Percentiles rank a stretch among this genome's conserved stretches.
These are phyloP conservation scores for Drosophila nannoptera DNA, from an alignment of 1,140 invertebrate genomes.

Conservation along the genomic window DNA sequence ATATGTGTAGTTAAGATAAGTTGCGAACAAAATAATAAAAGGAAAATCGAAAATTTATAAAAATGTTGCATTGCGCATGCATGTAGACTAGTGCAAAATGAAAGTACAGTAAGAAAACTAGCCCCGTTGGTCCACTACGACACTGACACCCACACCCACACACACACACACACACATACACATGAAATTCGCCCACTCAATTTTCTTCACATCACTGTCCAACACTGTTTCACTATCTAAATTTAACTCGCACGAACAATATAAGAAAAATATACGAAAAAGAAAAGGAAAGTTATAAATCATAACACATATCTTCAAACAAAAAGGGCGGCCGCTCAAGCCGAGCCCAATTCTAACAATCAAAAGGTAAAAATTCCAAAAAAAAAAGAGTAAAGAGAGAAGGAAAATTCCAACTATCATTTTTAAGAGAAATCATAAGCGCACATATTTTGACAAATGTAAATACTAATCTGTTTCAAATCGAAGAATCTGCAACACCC, in stretches of 20 bases:
- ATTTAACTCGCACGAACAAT: constrained; percentile 56
- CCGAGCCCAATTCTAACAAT: constrained; percentile 59
- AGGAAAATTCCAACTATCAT: constrained; percentile 44
- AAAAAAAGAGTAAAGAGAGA: constrained; percentile 31
- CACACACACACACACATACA: constrained; percentile 27
- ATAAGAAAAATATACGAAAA: constrained; percentile 46
- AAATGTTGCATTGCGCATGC: constrained; percentile 40
- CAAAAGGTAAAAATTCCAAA: constrained; percentile 49
- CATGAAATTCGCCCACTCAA: constrained; percentile 38
- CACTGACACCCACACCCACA: constrained; percentile 46
- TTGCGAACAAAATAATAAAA: constrained; percentile 22
- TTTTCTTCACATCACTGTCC: constrained; percentile 39
- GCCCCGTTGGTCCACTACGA: constrained; percentile 43
- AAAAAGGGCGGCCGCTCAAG: constrained; percentile 22
- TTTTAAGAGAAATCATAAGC: constrained; percentile 37
- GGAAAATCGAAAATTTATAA: no score
- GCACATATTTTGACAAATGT: constrained; percentile 46
- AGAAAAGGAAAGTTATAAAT: constrained; percentile 57
- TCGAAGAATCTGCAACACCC: constrained; percentile 39
- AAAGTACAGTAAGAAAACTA: constrained; percentile 28
- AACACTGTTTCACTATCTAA: constrained; percentile 23
- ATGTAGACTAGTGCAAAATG: constrained; percentile 46
- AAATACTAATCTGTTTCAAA: constrained; percentile 50
- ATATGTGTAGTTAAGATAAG: constrained; percentile 61
- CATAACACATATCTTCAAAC: constrained; percentile 74